These are phyloP conservation scores for Pristionchus maxplancki DNA, from an alignment of 2,888 invertebrate species.

Conservation along the genomic window DNA sequence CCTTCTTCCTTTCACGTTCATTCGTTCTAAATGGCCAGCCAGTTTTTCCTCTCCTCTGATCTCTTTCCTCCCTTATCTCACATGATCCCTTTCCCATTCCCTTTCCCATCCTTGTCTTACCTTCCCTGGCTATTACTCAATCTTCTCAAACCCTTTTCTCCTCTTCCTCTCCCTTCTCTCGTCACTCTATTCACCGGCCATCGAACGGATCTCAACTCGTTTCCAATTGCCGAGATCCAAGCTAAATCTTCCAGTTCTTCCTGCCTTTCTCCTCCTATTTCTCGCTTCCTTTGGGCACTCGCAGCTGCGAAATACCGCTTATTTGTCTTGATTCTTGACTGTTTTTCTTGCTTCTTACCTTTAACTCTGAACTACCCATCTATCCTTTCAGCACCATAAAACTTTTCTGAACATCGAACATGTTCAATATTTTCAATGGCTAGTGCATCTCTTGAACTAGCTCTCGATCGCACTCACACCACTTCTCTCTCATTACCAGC, in stretches of 20 bases:
- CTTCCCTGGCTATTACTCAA: conserved; percentile 35
- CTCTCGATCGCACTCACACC: not conserved
- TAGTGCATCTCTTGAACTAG: not conserved
- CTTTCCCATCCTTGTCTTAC: conserved; percentile 48
- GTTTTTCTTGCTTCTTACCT: not conserved
- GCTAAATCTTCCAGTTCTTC: conserved; percentile 45
- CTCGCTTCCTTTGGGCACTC: conserved; percentile 32
- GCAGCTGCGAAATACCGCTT: not conserved
- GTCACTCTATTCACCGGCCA: conserved; percentile 21
- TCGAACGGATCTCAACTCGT: conserved; percentile 44
- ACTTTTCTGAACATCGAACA: too few relatives aligned
- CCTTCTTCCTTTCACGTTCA: conserved; percentile 42
- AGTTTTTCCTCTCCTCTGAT: conserved; percentile 43
- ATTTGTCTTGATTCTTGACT: not conserved
- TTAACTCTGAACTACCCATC: too few relatives aligned
- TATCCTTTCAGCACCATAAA: not conserved
- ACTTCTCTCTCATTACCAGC: not conserved
- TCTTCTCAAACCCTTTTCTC: conserved; percentile 41
- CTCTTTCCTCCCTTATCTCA: conserved; percentile 28
- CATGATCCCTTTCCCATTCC: conserved; percentile 19
- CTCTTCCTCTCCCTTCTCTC: conserved; percentile 23
- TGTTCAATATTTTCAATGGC: too few relatives aligned
- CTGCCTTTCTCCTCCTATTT: conserved; percentile 41
- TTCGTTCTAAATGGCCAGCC: conserved; percentile 50
- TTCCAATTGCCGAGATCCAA: conserved; percentile 37